Evolutionary conservation across 2,113 vertebrate genomes (phyloP).

Genomic region (Gulo gulo): DNA sequence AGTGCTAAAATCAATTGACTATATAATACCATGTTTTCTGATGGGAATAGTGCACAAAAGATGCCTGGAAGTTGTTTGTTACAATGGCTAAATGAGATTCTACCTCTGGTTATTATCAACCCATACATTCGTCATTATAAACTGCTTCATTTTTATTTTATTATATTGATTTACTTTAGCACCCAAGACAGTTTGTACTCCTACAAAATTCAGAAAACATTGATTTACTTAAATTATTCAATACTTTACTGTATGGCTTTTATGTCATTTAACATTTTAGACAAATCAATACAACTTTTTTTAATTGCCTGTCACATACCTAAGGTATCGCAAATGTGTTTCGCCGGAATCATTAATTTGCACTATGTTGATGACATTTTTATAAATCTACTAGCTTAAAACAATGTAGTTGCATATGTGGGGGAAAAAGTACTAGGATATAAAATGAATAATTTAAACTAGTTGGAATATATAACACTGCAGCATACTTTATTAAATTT

Average conservation of each 20-base stretch:
- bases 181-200: slow-evolving; percentile 80
- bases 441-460: slow-evolving; percentile 76
- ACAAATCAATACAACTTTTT: slow-evolving; percentile 82
- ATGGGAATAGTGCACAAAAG: slow-evolving; percentile 77
- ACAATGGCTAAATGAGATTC: slow-evolving; percentile 77
- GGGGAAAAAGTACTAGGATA: slow-evolving; percentile 37
- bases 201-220: slow-evolving; percentile 85
- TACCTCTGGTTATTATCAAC: slow-evolving; percentile 79
- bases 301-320: slow-evolving; percentile 78
- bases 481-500: slow-evolving; percentile 54
- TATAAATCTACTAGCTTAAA: slow-evolving; percentile 76
- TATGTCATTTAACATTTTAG: slow-evolving; percentile 86
- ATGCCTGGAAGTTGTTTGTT: slow-evolving; percentile 80
- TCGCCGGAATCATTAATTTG: slow-evolving; percentile 77
- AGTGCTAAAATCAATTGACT: slow-evolving; percentile 78
- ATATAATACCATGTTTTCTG: slow-evolving; percentile 75
- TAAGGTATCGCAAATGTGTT: slow-evolving; percentile 71
- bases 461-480: not conserved
- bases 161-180: slow-evolving; percentile 84
- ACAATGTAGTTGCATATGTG: slow-evolving; percentile 16
- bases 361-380: slow-evolving; percentile 59
- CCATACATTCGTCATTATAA: slow-evolving; percentile 81
- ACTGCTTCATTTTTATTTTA: slow-evolving; percentile 80
- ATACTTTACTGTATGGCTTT: slow-evolving; percentile 79
- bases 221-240: slow-evolving; percentile 89